Evolutionary conservation across 2,888 invertebrate species (phyloP), one percentile per base, ranked within the genome.

Genomic region (Myopa tessellatipennis): DNA sequence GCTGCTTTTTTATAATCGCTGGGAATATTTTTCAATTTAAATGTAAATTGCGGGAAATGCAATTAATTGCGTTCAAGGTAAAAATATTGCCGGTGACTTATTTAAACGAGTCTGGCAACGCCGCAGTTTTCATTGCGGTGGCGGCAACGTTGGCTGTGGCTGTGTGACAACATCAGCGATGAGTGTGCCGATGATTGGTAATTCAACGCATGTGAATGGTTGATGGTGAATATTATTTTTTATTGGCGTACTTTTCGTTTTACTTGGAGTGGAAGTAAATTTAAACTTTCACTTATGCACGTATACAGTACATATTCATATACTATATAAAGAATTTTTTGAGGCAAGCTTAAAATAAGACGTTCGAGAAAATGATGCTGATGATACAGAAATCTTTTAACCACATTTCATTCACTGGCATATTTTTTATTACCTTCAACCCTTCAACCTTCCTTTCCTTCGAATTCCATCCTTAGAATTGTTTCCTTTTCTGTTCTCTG

Each of bases 1-100:
- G 14, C 14, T 18, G 0, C 14, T 12, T 65, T 65, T 65, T 65
- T 36, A 16, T 10, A 12, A 55, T 34, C 34, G 16, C 3, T 26
- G 40, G n/a, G 38, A 73, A 63, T 73, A 61, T 73, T 73, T 73
- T 50, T 26, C 73, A 73, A 73, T 73, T 73, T 73, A 73, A 61
- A 73, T 73, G 73, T 18, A 73, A 73, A 73, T 73, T 40, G 61
- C 16, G 14, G 45, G 12, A 16, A 45, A 40, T n/a, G 45, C 73
- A 70, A 70, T 36, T 58, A 55, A 70, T 34, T 14, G 38, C 16
- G 10, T n/a, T 36, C 50, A 55, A 52, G 52, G 50, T 69, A 52
- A 52, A 68, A 69, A 69, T 67, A 38, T 67, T 67, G 12, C 69
- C 55, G 5, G 8, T n/a, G 55, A 55, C 10, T 45, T 45, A 45